phyloP scores from a whole-genome alignment of 2,113 vertebrate species.

The Oxyura jamaicensis region DNA sequence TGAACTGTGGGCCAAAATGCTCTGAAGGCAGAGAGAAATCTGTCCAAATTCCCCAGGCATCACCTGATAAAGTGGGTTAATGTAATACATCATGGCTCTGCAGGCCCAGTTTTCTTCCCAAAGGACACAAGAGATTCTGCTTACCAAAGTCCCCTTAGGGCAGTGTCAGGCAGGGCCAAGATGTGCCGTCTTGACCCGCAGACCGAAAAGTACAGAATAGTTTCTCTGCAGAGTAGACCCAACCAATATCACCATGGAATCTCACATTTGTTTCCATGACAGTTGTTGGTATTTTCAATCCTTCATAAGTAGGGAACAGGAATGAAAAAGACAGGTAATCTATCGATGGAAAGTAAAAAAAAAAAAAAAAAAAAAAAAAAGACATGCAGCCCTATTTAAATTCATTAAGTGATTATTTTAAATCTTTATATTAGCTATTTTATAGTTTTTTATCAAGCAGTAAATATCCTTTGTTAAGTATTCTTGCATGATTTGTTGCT shows the following conservation, averaged over 20 bases:
- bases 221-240: background rate
- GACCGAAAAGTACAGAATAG: background rate
- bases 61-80: background rate
- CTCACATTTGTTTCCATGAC: background rate
- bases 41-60: background rate
- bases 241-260: background rate
- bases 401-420: background rate
- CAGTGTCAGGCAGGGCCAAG: background rate
- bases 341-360: background rate
- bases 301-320: background rate
- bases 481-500: background rate
- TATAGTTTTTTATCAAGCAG: background rate
- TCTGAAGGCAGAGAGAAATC: background rate
- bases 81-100: background rate
- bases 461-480: background rate
- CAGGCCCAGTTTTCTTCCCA: background rate
- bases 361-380: background rate
- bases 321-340: background rate
- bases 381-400: background rate
- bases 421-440: background rate
- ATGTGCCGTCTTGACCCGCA: rapidly evolving
- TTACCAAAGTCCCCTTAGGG: rapidly evolving
- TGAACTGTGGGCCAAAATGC: background rate
- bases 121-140: background rate
- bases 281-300: background rate